Conservation (phyloP, 2,888 invertebrate genomes). For the Rhynchonema sp. region DNA sequence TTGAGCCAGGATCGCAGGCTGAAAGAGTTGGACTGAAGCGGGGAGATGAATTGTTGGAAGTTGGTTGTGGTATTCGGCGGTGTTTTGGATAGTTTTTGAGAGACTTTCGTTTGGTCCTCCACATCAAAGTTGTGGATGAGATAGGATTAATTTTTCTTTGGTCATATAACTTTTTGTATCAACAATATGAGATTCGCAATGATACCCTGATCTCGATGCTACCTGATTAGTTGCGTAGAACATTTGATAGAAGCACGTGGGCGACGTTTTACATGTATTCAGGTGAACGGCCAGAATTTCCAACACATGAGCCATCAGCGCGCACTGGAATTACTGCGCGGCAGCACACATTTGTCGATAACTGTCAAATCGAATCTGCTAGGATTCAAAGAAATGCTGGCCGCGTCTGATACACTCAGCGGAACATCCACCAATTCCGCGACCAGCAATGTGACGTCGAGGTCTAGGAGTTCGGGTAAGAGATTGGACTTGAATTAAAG, state of each 20-base stretch:
- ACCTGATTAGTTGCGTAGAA: not conserved
- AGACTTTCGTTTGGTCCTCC: not conserved
- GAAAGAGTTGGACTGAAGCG: constrained; percentile 85
- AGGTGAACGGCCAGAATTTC: constrained; percentile 90
- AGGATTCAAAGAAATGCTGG: constrained; percentile 20
- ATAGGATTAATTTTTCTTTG: too few species aligned
- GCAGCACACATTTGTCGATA: constrained; percentile 83
- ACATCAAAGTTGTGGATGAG: not conserved
- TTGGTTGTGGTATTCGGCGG: too few species aligned
- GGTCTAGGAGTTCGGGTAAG: not conserved
- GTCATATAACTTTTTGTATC: too few species aligned
- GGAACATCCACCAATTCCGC: not conserved
- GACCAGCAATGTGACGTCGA: not conserved
- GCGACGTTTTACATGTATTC: constrained; percentile 46
- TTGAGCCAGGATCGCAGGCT: constrained; percentile 76
- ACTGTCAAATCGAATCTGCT: constrained; percentile 89
- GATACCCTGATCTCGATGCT: constrained; percentile 5
- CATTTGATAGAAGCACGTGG: not conserved
- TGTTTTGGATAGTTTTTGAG: not conserved
- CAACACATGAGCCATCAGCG: constrained; percentile 72
- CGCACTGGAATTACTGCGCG: constrained; percentile 74
- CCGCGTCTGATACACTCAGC: not conserved
- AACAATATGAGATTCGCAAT: too few species aligned
- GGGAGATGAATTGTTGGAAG: constrained; percentile 52
- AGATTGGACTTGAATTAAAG: not conserved